Conservation (phyloP, 1,140 invertebrate species). For the Yoshiicerus persimilis region DNA sequence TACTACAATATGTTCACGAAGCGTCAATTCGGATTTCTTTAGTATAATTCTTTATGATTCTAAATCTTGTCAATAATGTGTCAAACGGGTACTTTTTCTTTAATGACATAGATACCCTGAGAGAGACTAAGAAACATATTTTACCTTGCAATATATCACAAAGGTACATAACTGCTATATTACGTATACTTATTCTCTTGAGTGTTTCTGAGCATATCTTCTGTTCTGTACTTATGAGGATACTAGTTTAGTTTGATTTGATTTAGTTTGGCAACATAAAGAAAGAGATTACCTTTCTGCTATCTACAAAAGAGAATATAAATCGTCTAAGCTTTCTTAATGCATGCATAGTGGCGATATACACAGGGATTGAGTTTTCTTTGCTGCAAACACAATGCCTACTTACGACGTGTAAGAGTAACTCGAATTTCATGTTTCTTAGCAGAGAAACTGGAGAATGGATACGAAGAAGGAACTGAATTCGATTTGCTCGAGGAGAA, state of each 20-base stretch:
- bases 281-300: background rate
- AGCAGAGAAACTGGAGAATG: background rate
- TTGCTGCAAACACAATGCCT: background rate
- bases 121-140: too few relatives aligned
- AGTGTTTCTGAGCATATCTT: too few relatives aligned
- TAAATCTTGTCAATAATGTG: too few relatives aligned
- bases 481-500: slow-evolving; percentile 7
- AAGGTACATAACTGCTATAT: too few relatives aligned
- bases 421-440: background rate
- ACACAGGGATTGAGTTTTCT: background rate
- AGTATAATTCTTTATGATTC: too few relatives aligned
- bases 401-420: background rate
- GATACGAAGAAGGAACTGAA: background rate
- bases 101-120: too few relatives aligned
- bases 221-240: background rate
- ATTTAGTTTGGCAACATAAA: background rate
- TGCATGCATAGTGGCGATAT: background rate
- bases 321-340: background rate
- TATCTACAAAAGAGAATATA: background rate
- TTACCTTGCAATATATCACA: too few relatives aligned
- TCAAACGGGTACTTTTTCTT: too few relatives aligned
- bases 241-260: background rate
- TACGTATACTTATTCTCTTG: too few relatives aligned
- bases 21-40: too few relatives aligned
- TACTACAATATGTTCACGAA: too few relatives aligned